Base-by-base conservation (phyloP, 2,888 invertebrate species). In the Luffia ferchaultella region DNA sequence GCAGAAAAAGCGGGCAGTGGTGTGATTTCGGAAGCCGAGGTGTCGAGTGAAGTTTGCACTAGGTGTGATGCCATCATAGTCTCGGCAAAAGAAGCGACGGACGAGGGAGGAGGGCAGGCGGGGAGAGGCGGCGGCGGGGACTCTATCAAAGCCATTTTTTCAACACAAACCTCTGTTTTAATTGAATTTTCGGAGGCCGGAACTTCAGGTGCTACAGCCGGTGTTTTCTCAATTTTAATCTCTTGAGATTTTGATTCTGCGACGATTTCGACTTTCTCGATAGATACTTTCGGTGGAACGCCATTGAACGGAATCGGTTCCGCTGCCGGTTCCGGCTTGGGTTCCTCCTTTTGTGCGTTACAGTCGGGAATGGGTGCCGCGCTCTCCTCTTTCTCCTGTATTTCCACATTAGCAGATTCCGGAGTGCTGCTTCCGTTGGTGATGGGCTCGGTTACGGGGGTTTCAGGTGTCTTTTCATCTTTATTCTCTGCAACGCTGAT, bases 31-130 rank as follows among this genome's bases (percentile, higher is more conserved):
- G 47, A 12, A 30, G 20, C 40, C n/a, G 20, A 16, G 18, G 30
- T 45, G 44, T 46, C 46, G 49, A 20, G 9, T 16, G 43, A 20
- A 17, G 46, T 72, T 58, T 73, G 73, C 61, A 76, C 67, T 67
- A 73, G 60, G 64, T 82, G 82, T 61, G 77, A 85, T 69, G 88
- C 88, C 86, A 88, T 88, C 57, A 88, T 88, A 68, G 87, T 86
- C 68, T 87, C 88, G 73, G 90, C 90, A 76, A 91, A 90, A 63
- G 89, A 89, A 73, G 88, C 89, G 80, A 90, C 89, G 77, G 90
- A 89, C 66, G 89, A 90, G 62, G 91, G 91, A 70, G 91, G 91
- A 68, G 90, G 90, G 69, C 88, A 89, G 69, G 88, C 86, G 60
- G 91, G 91, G 68, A 91, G 87, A 62, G 91, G 90, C 69, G 90